Base-by-base conservation (phyloP, 2,888 invertebrate species). In the Drosophila fulvimacula region DNA sequence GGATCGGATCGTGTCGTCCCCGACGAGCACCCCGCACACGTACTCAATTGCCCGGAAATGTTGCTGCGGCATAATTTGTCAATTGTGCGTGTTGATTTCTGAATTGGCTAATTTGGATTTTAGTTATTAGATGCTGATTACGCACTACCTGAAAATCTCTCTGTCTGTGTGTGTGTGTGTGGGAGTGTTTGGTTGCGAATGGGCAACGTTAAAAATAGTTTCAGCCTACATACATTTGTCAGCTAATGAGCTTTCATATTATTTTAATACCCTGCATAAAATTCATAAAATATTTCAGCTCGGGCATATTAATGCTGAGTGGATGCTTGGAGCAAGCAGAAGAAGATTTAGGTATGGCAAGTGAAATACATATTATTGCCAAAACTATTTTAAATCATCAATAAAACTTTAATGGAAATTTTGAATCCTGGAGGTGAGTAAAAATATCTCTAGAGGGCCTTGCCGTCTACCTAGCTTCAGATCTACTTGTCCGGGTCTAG, bases 1-100 rank as follows among this genome's bases (percentile, higher is more conserved):
- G n/a, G n/a, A 17, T 48, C 39, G 15, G 62, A 15, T 66, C 19
- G 44, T 38, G 39, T 64, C 57, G 58, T 19, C 36, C 3, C 15
- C 36, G 19, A n/a, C 17, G 21, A 30, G 10, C 59, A 49, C 70
- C 70, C 44, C 69, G 55, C 83, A 89, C 89, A 84, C 89, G 83
- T 87, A 88, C 64, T 66, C 88, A 89, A 86, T 87, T 88, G 81
- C 65, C 90, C 89, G 86, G 90, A 87, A 89, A 89, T 90, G 89
- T 84, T 84, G 76, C 70, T 81, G 84, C 77, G 84, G 79, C 87
- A 90, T 90, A 89, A 89, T 87, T 87, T 87, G 89, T 89, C 86
- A 86, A 86, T 86, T 86, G 90, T 88, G 86, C 88, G 83, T 89
- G 88, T 86, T 89, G 90, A 89, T 87, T 87, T 87, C 90, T 83